Conservation (phyloP, 2,113 vertebrate genomes). For the Barnardius zonarius region DNA sequence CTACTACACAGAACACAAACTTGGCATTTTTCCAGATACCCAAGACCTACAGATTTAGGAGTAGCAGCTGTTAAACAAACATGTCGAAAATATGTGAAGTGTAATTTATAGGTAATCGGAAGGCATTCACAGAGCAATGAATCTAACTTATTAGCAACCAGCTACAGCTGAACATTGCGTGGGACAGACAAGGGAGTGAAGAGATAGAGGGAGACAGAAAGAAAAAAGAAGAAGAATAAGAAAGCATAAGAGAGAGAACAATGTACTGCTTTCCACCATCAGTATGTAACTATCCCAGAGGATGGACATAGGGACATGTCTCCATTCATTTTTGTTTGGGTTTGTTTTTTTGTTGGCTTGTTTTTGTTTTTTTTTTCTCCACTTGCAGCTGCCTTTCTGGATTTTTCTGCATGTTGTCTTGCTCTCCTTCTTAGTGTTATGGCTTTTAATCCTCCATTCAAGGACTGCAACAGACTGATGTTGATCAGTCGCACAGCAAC, state of each 20-base stretch:
- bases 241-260: background rate
- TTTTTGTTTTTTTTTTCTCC: background rate
- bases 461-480: background rate
- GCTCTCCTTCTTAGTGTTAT: background rate
- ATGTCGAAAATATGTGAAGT: background rate
- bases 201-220: background rate
- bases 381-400: background rate
- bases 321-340: background rate
- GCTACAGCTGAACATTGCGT: background rate
- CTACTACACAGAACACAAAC: background rate
- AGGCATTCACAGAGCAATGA: background rate
- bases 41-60: background rate
- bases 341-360: background rate
- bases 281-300: background rate
- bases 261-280: background rate
- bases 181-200: background rate
- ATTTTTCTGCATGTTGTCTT: background rate
- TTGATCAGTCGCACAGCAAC: background rate
- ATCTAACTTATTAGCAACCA: conserved; percentile 23
- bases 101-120: conserved; percentile 5
- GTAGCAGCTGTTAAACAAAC: conserved; percentile 12
- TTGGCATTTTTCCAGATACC: background rate
- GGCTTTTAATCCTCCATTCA: background rate
- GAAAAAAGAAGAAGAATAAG: background rate
- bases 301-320: background rate